Conservation (phyloP, 2,888 invertebrate species). For the Ennomos erosarius region DNA sequence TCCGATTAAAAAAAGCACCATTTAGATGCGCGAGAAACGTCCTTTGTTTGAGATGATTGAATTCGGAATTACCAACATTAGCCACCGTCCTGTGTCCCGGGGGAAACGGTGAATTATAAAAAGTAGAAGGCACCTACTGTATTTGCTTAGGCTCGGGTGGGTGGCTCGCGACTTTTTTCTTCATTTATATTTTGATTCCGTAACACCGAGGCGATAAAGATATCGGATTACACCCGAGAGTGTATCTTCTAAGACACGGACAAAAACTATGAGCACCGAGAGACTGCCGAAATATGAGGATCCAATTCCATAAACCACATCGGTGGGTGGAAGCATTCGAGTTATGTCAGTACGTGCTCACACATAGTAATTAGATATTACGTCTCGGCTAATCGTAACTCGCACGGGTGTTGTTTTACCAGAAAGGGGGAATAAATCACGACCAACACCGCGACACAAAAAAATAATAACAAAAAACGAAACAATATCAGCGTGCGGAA, state of each 20-base stretch:
- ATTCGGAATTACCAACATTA: slow-evolving; percentile 81
- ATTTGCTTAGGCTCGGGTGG: slow-evolving; percentile 55
- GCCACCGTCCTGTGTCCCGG: slow-evolving; percentile 57
- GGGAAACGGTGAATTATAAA: slow-evolving; percentile 63
- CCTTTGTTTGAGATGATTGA: slow-evolving; percentile 84
- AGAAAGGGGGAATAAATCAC: slow-evolving; percentile 83
- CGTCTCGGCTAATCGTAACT: slow-evolving; percentile 82
- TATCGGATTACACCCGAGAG: slow-evolving; percentile 73
- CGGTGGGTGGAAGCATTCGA: slow-evolving; percentile 78
- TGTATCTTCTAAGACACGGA: slow-evolving; percentile 66
- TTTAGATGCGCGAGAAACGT: slow-evolving; percentile 79
- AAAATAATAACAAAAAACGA: slow-evolving; percentile 70
- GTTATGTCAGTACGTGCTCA: slow-evolving; percentile 82
- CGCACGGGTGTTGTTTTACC: slow-evolving; percentile 84
- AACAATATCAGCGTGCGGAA: slow-evolving; percentile 80
- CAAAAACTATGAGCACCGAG: slow-evolving; percentile 75
- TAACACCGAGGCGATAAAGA: slow-evolving; percentile 62
- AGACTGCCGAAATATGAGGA: slow-evolving; percentile 84
- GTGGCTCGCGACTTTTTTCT: slow-evolving; percentile 49
- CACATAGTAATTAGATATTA: slow-evolving; percentile 85
- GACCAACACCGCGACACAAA: slow-evolving; percentile 74
- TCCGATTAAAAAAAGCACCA: slow-evolving; percentile 85
- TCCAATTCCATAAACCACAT: slow-evolving; percentile 84
- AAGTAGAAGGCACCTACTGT: slow-evolving; percentile 51
- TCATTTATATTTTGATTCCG: slow-evolving; percentile 48